These are phyloP conservation scores for Nasonia vitripennis DNA, from an alignment of 1,140 invertebrate species.

Conservation along the genomic window DNA sequence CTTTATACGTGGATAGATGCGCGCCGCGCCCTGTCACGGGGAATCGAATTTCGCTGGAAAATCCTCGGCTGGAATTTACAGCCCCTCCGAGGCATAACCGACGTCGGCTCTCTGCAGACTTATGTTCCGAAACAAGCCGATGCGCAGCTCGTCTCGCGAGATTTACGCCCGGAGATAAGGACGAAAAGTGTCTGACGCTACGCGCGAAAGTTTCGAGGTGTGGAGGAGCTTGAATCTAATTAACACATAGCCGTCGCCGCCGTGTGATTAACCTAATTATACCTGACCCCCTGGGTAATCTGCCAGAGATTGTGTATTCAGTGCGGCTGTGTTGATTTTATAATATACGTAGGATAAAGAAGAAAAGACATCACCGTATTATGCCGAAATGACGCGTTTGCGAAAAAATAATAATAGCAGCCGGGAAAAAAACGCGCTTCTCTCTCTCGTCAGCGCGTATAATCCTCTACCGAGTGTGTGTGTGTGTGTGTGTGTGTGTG, in stretches of 20 bases:
- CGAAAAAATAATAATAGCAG: too few relatives aligned
- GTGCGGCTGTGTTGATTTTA: background rate
- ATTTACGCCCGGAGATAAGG: background rate
- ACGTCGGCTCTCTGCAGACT: too few relatives aligned
- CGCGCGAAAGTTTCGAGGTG: background rate
- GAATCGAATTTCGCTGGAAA: conserved; percentile 34
- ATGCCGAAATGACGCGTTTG: too few relatives aligned
- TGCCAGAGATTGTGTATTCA: background rate
- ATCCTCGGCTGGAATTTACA: conserved; percentile 28
- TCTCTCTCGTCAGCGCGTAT: background rate
- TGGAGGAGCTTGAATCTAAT: background rate
- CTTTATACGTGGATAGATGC: background rate
- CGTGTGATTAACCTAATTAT: conserved; percentile 21
- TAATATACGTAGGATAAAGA: too few relatives aligned
- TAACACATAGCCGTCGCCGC: background rate
- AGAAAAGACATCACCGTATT: too few relatives aligned
- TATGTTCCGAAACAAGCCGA: background rate
- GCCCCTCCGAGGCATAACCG: background rate
- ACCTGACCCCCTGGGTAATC: background rate
- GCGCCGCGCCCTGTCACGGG: background rate
- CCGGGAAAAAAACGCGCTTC: too few relatives aligned
- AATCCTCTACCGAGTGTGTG: background rate
- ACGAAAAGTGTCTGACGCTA: too few relatives aligned
- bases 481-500: too few relatives aligned
- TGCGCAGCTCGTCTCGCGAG: background rate